phyloP scores from a whole-genome alignment of 2,888 invertebrate genomes.

The Phoenoteleia sp. region DNA sequence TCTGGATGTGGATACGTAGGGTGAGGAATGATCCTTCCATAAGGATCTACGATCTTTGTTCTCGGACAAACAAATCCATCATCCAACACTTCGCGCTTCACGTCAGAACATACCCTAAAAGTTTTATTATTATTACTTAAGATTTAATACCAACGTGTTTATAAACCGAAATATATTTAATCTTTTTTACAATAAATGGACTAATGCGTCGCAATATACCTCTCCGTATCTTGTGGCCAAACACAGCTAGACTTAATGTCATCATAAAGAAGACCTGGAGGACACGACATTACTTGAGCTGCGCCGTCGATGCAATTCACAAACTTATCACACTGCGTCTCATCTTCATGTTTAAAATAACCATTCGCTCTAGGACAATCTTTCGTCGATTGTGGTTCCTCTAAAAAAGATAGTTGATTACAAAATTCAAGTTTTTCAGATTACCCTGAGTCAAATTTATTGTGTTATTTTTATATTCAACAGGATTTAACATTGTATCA shows the following conservation, averaged over 20 bases:
- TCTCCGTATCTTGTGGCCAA: constrained; percentile 90
- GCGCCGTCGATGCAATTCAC: constrained; percentile 92
- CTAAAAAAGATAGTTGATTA: too few relatives aligned
- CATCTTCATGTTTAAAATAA: constrained; percentile 92
- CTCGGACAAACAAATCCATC: constrained; percentile 94
- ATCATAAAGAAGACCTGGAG: constrained; percentile 93
- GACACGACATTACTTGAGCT: constrained; percentile 88
- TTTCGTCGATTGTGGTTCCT: constrained; percentile 91
- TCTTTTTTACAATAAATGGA: not conserved
- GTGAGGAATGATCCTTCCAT: constrained; percentile 91
- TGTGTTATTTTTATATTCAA: not conserved
- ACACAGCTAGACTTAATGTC: constrained; percentile 91
- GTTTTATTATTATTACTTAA: not conserved
- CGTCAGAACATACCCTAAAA: constrained; percentile 87
- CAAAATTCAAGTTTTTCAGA: constrained; percentile 3
- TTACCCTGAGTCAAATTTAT: not conserved
- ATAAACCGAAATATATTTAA: too few relatives aligned
- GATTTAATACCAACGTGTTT: too few relatives aligned
- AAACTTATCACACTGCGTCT: constrained; percentile 92
- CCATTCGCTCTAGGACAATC: constrained; percentile 94
- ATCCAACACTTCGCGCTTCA: constrained; percentile 89
- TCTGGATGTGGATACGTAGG: constrained; percentile 93
- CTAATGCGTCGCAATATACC: constrained; percentile 23
- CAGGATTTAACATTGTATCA: too few relatives aligned
- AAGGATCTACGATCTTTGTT: constrained; percentile 90